phyloP scores from a whole-genome alignment of 2,888 invertebrate genomes.

The Aporophyla nigra region DNA sequence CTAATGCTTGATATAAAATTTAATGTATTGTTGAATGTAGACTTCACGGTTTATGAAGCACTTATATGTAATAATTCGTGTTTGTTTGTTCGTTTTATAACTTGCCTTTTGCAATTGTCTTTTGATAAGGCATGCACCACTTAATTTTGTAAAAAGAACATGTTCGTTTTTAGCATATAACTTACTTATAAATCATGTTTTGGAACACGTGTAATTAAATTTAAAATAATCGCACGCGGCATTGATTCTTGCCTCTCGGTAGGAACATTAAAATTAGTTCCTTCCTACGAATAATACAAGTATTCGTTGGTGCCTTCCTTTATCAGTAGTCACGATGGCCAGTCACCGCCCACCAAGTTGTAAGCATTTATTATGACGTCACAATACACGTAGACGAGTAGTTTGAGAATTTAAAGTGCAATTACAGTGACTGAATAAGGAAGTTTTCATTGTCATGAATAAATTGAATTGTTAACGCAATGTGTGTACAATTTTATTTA shows the following conservation, averaged over 20 bases:
- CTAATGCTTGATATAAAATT: slow-evolving; percentile 39
- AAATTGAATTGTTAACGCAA: slow-evolving; percentile 22
- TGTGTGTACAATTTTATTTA: slow-evolving; percentile 30
- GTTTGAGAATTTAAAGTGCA: slow-evolving; percentile 22
- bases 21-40: slow-evolving; percentile 35
- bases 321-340: slow-evolving; percentile 29
- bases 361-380: slow-evolving; percentile 54
- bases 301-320: slow-evolving; percentile 12
- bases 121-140: slow-evolving; percentile 15
- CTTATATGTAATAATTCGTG: slow-evolving; percentile 10
- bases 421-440: slow-evolving; percentile 21
- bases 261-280: slow-evolving; percentile 26
- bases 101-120: slow-evolving; percentile 23
- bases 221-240: slow-evolving; percentile 25
- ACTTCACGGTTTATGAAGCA: slow-evolving; percentile 54
- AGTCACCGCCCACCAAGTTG: slow-evolving; percentile 32
- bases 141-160: slow-evolving; percentile 15
- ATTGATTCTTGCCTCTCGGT: slow-evolving; percentile 46
- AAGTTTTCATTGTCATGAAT: slow-evolving; percentile 19
- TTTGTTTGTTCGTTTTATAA: slow-evolving; percentile 33
- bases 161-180: slow-evolving; percentile 5
- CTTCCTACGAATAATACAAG: not conserved
- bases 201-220: slow-evolving; percentile 22
- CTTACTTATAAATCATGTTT: slow-evolving; percentile 1
- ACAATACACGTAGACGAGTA: slow-evolving; percentile 33